phyloP scores from a whole-genome alignment of 1,140 invertebrate species.

The Drosophila biarmipes region DNA sequence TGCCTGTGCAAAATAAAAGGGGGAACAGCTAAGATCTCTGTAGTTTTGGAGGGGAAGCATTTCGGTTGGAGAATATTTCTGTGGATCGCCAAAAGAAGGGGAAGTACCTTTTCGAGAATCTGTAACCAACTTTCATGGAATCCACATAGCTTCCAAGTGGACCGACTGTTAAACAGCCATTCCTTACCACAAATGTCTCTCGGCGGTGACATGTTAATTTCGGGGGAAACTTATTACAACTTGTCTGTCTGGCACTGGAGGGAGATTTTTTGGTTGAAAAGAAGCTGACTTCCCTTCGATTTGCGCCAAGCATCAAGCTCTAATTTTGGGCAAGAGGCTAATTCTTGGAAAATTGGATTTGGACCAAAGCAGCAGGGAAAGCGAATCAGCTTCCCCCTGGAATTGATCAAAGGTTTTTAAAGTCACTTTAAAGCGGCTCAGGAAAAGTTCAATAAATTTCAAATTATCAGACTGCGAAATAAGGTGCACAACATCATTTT shows the following conservation, averaged over 20 bases:
- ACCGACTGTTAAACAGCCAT: constrained; percentile 16
- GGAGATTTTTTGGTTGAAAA: neutral
- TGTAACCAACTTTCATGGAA: neutral
- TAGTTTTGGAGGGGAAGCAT: constrained; percentile 5
- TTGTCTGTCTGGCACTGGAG: constrained; percentile 26
- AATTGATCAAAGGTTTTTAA: constrained; percentile 15
- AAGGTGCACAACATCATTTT: constrained; percentile 80
- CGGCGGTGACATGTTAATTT: constrained; percentile 80
- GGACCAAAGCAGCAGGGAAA: neutral
- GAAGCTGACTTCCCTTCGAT: constrained; percentile 55
- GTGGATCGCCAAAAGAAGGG: constrained; percentile 11
- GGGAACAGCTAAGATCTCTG: constrained; percentile 7
- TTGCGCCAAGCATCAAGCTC: constrained; percentile 53
- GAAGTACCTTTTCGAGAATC: neutral
- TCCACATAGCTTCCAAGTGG: constrained; percentile 28
- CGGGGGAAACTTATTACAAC: constrained; percentile 69
- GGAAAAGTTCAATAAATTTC: constrained; percentile 68
- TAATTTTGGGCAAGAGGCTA: constrained; percentile 68
- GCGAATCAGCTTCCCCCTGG: neutral
- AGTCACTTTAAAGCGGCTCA: constrained; percentile 21
- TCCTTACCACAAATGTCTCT: constrained; percentile 69
- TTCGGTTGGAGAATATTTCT: constrained; percentile 6
- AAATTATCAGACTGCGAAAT: constrained; percentile 44
- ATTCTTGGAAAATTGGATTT: constrained; percentile 72
- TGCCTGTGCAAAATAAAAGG: constrained; percentile 16